These are phyloP conservation scores for Scaptomyza caliginosa DNA, from an alignment of 2,888 invertebrate genomes.

Conservation along the genomic window DNA sequence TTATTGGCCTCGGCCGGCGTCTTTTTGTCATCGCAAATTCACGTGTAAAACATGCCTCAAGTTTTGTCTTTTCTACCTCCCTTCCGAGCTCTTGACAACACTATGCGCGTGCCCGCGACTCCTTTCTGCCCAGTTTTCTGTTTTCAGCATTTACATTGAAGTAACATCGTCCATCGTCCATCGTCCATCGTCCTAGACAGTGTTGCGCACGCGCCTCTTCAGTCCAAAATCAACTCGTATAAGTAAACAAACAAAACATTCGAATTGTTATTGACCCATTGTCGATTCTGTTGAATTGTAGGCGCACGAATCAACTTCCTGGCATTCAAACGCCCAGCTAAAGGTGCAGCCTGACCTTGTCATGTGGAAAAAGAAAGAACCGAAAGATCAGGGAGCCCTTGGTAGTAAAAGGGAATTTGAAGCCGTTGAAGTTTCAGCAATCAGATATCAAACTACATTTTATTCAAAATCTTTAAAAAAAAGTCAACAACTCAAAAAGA, in stretches of 20 bases:
- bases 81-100: not conserved
- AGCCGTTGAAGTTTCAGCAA: too few species aligned
- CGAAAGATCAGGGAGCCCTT: not conserved
- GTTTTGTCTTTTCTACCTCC: constrained; percentile 16
- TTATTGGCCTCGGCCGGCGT: constrained; percentile 64
- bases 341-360: constrained; percentile 26
- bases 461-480: too few species aligned
- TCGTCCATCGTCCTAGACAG: constrained; percentile 1
- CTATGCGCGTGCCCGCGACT: constrained; percentile 42
- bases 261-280: constrained; percentile 35
- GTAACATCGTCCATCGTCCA: not conserved
- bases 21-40: constrained; percentile 73
- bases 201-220: constrained; percentile 46
- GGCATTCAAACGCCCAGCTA: constrained; percentile 15
- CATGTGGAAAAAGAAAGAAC: not conserved
- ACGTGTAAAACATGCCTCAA: constrained; percentile 69
- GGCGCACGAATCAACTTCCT: constrained; percentile 52
- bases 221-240: constrained; percentile 48
- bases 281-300: constrained; percentile 50
- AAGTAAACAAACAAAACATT: constrained; percentile 45
- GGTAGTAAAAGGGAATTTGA: not conserved
- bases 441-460: too few species aligned
- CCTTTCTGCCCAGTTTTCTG: constrained; percentile 37
- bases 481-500: not conserved
- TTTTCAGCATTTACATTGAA: constrained; percentile 43